phyloP scores from a whole-genome alignment of 2,113 vertebrate genomes.

The Pedionomus torquatus region DNA sequence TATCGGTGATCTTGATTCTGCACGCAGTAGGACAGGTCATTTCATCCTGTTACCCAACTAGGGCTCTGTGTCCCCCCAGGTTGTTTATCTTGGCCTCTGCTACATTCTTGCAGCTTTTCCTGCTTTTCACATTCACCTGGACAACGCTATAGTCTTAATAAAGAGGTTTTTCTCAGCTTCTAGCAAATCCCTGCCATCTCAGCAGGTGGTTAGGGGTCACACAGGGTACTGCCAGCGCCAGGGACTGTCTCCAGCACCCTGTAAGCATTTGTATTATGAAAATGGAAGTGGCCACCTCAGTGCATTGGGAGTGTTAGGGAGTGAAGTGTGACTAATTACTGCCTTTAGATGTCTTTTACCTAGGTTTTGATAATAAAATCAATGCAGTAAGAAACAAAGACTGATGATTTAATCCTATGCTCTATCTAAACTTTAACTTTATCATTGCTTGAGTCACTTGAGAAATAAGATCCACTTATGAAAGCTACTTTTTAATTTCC shows the following conservation, averaged over 20 bases:
- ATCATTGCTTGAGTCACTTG: background rate
- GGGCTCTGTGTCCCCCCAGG: background rate
- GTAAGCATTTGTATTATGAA: background rate
- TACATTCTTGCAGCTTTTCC: background rate
- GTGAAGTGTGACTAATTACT: background rate
- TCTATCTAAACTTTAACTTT: background rate
- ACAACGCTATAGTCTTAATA: background rate
- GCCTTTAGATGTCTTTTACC: background rate
- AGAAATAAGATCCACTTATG: background rate
- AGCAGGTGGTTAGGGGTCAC: background rate
- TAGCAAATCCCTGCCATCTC: background rate
- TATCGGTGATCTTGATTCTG: background rate
- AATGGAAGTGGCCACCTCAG: background rate
- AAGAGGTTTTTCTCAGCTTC: background rate
- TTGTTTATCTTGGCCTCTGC: background rate
- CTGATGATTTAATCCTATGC: background rate
- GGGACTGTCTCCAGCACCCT: background rate
- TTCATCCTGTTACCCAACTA: background rate
- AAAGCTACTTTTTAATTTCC: background rate
- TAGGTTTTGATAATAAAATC: background rate
- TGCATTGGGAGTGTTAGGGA: background rate
- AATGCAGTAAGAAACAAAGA: background rate
- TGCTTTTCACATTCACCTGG: background rate
- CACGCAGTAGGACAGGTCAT: background rate
- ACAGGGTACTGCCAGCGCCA: rapidly evolving